A percentile compares a stretch with the other conserved stretches of the same genome.
phyloP scores from a whole-genome alignment of 2,888 invertebrate species.

The Lasioglossum villosulum region DNA sequence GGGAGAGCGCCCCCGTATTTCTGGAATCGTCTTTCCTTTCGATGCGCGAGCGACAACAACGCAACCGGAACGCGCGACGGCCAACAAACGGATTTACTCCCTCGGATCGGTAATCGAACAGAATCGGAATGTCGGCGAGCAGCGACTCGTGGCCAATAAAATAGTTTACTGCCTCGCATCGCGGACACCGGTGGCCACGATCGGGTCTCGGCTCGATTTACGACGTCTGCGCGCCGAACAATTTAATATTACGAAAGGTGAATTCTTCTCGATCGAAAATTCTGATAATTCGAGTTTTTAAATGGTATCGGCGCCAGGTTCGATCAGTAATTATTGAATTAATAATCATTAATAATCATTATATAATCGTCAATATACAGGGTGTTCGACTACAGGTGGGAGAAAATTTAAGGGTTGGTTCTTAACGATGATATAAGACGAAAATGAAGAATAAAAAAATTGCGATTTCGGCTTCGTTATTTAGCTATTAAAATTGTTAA shows the following conservation, averaged over 20 bases:
- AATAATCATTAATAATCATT: no score
- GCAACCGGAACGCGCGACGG: not conserved
- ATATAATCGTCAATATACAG: no score
- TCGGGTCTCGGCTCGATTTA: conserved; percentile 53
- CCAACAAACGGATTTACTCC: conserved; percentile 47
- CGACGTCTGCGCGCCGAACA: not conserved
- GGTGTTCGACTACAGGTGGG: no score
- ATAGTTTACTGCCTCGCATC: conserved; percentile 27
- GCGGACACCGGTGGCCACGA: conserved; percentile 9
- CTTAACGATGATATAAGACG: no score
- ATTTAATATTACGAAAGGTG: not conserved
- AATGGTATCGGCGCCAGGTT: no score
- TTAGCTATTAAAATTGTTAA: no score
- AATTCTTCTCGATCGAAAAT: no score
- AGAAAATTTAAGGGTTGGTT: no score
- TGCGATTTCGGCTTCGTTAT: no score
- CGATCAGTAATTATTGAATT: no score
- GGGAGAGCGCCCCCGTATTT: not conserved
- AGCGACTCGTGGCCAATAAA: conserved; percentile 52
- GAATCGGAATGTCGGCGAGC: conserved; percentile 60
- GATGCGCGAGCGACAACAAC: not conserved
- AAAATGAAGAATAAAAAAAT: no score
- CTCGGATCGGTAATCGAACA: conserved; percentile 54
- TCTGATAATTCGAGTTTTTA: no score
- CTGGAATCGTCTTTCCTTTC: not conserved